Conservation (phyloP, 2,113 vertebrate genomes). For the Oncorhynchus mykiss region DNA sequence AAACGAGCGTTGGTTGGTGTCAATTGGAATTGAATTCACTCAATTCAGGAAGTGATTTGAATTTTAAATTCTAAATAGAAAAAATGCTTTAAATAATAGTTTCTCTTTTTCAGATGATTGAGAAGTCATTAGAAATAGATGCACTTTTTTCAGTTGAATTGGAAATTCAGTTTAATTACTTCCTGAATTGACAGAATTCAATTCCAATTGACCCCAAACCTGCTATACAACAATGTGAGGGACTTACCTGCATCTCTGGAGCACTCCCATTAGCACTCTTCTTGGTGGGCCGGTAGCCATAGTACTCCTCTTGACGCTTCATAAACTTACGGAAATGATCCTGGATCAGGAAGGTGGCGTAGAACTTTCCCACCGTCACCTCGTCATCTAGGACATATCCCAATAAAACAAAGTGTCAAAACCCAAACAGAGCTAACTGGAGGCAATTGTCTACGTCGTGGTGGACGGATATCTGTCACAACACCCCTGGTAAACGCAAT, state of each 20-base stretch:
- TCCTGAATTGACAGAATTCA: no score
- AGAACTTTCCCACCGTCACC: slow-evolving; percentile 98
- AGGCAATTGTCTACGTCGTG: neutral
- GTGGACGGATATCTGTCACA: no score
- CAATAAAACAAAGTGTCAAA: slow-evolving; percentile 15
- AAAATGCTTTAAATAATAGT: no score
- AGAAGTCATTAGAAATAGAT: no score
- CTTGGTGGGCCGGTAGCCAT: slow-evolving; percentile 90
- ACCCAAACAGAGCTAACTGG: neutral
- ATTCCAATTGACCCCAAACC: no score
- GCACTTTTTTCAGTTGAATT: no score
- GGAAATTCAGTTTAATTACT: no score
- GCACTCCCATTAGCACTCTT: slow-evolving; percentile 77
- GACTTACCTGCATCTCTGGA: slow-evolving; percentile 86
- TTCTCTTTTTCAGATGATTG: no score
- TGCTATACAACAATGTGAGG: neutral
- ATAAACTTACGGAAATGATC: slow-evolving; percentile 97
- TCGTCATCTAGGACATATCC: slow-evolving; percentile 84
- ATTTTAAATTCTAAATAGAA: no score
- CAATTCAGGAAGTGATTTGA: no score
- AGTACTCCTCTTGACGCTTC: slow-evolving; percentile 96
- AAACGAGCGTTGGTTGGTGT: neutral
- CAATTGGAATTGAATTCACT: no score
- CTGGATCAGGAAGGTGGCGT: slow-evolving; percentile 96
- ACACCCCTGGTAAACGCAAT: no score